Evolutionary conservation across 2,888 invertebrate genomes (phyloP).

Genomic region (Boloria euphrosyne): DNA sequence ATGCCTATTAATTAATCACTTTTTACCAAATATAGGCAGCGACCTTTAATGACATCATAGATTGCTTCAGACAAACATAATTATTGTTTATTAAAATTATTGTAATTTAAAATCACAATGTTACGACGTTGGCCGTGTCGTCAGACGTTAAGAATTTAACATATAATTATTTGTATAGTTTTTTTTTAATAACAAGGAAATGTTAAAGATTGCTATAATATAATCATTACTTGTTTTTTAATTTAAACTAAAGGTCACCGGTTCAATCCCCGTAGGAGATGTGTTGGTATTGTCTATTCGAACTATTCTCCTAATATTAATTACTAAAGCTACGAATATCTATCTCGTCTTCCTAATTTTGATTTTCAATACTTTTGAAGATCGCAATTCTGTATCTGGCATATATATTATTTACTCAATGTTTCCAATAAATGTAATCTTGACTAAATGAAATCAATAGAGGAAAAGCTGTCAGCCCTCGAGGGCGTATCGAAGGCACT

Average conservation of each 20-base stretch:
- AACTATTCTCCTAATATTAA: no score
- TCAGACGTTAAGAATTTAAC: neutral
- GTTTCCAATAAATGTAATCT: constrained; percentile 10
- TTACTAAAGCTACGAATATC: no score
- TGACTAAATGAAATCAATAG: constrained; percentile 14
- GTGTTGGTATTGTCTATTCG: no score
- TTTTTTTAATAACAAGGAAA: no score
- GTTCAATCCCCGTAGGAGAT: no score
- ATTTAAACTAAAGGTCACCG: no score
- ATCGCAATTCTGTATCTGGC: neutral
- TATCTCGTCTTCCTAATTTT: no score
- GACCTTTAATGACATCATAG: constrained; percentile 6
- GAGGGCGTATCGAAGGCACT: constrained; percentile 15
- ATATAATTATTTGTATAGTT: no score
- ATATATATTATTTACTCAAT: neutral
- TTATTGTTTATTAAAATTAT: constrained; percentile 5
- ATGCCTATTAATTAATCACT: constrained; percentile 9
- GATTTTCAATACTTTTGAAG: no score
- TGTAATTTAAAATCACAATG: neutral
- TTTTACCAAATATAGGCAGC: constrained; percentile 13
- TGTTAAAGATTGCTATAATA: no score
- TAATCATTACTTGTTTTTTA: no score
- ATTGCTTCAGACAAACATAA: constrained; percentile 4
- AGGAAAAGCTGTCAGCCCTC: constrained; percentile 13
- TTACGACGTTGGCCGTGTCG: neutral